A percentile compares a stretch with the other conserved stretches of the same genome.
These are phyloP conservation scores for Ctenopoma multispine DNA, from an alignment of 2,797 vertebrate genomes.

Conservation along the genomic window DNA sequence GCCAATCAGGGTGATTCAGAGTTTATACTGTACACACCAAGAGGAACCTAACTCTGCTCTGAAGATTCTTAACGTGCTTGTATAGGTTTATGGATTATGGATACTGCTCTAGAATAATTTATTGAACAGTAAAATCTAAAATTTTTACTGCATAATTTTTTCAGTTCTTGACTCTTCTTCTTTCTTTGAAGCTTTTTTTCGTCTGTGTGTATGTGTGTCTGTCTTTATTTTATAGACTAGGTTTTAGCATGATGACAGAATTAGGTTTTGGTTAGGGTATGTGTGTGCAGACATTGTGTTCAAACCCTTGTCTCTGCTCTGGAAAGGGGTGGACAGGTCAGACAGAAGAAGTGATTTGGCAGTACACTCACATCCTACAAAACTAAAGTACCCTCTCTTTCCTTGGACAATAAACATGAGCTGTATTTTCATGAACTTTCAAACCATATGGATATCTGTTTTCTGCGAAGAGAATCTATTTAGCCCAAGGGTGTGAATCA, in stretches of 20 bases:
- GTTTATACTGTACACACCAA: constrained; percentile 49
- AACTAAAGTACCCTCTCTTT: constrained; percentile 62
- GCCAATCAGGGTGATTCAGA: constrained; percentile 38
- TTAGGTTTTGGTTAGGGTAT: too few species aligned
- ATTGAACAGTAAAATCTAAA: constrained; percentile 14
- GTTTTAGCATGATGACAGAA: too few species aligned
- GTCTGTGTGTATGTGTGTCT: constrained; percentile 4
- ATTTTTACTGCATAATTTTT: constrained; percentile 30
- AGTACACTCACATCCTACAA: constrained; percentile 68
- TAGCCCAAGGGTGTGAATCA: constrained; percentile 22
- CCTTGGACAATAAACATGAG: constrained; percentile 61
- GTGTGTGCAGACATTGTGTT: constrained; percentile 17
- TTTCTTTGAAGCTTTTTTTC: constrained; percentile 24
- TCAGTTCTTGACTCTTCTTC: constrained; percentile 38
- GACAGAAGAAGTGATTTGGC: constrained; percentile 68
- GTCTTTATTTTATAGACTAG: neutral
- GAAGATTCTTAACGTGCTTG: constrained; percentile 68
- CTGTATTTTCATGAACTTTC: constrained; percentile 54
- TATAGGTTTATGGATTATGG: constrained; percentile 67
- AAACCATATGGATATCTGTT: constrained; percentile 48
- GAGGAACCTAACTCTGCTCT: constrained; percentile 67
- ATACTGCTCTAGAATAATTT: constrained; percentile 17
- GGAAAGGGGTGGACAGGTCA: constrained; percentile 67
- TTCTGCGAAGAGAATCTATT: constrained; percentile 24
- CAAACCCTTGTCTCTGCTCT: constrained; percentile 48